phyloP scores from a whole-genome alignment of 1,140 invertebrate genomes.

The Hestina assimilis region DNA sequence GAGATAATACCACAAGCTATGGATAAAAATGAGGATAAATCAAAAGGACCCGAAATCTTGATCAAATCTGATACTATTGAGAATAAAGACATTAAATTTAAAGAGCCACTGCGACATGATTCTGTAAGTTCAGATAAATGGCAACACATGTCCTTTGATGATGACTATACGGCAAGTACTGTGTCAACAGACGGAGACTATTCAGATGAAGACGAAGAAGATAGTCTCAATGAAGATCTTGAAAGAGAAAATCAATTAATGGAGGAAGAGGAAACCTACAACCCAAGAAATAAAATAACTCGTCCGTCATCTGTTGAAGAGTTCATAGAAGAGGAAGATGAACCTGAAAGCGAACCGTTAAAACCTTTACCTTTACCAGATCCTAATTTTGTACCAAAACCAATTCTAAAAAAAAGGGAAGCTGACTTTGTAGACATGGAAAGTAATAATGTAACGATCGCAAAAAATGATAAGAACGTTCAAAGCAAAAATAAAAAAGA shows the following conservation, averaged over 20 bases:
- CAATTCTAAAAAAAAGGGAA: conserved; percentile 82
- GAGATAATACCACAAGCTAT: conserved; percentile 16
- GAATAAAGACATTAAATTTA: conserved; percentile 40
- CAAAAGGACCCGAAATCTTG: conserved; percentile 42
- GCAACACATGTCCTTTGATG: conserved; percentile 75
- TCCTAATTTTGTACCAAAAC: conserved; percentile 85
- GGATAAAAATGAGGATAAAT: conserved; percentile 10
- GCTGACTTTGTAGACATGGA: conserved; percentile 30
- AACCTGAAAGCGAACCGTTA: conserved; percentile 78
- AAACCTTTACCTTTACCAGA: conserved; percentile 80
- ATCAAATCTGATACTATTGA: conserved; percentile 58
- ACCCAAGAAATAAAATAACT: conserved; percentile 78
- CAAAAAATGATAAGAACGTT: conserved; percentile 38
- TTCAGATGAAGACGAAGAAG: conserved; percentile 73
- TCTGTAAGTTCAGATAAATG: conserved; percentile 52
- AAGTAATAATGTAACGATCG: conserved; percentile 26
- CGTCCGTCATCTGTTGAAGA: conserved; percentile 47
- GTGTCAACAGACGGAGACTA: conserved; percentile 75
- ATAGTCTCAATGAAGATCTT: conserved; percentile 79
- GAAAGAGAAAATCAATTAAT: conserved; percentile 75
- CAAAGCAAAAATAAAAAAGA: conserved; percentile 57
- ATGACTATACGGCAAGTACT: conserved; percentile 81
- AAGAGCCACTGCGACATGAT: conserved; percentile 41
- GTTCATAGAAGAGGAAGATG: conserved; percentile 60
- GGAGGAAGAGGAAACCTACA: conserved; percentile 84